Conservation (phyloP, 2,888 invertebrate genomes). For the Cloeon dipterum region DNA sequence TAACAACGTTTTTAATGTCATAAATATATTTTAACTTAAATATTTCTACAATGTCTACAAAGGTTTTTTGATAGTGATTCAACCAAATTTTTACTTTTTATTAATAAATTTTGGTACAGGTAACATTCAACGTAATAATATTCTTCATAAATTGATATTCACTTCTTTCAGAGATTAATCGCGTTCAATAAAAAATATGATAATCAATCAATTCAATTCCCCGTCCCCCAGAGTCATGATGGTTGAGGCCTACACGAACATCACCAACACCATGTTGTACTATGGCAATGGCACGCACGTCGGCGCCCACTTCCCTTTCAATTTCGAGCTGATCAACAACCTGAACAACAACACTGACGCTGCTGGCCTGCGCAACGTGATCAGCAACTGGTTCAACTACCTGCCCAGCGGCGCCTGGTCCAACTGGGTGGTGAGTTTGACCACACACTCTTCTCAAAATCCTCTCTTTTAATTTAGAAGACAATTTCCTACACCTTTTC, state of each 20-base stretch:
- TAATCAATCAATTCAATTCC: too few relatives aligned
- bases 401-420: constrained; percentile 31
- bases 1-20: too few relatives aligned
- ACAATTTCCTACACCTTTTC: too few relatives aligned
- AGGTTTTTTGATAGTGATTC: too few relatives aligned
- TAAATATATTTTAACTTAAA: too few relatives aligned
- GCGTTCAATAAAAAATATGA: too few relatives aligned
- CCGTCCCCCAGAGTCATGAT: constrained; percentile 49
- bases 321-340: constrained; percentile 44
- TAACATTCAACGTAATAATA: too few relatives aligned
- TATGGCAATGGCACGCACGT: constrained; percentile 28
- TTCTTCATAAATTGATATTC: too few relatives aligned
- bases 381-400: constrained; percentile 30
- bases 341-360: constrained; percentile 26
- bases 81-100: too few relatives aligned
- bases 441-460: not conserved
- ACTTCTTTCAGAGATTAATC: too few relatives aligned
- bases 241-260: constrained; percentile 46
- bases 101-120: too few relatives aligned
- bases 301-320: constrained; percentile 56
- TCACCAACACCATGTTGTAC: constrained; percentile 34
- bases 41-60: too few relatives aligned
- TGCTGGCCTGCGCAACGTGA: constrained; percentile 22
- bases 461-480: not conserved
- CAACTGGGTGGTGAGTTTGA: constrained; percentile 41